phyloP scores from a whole-genome alignment of 2,797 vertebrate species.

The Anableps anableps region DNA sequence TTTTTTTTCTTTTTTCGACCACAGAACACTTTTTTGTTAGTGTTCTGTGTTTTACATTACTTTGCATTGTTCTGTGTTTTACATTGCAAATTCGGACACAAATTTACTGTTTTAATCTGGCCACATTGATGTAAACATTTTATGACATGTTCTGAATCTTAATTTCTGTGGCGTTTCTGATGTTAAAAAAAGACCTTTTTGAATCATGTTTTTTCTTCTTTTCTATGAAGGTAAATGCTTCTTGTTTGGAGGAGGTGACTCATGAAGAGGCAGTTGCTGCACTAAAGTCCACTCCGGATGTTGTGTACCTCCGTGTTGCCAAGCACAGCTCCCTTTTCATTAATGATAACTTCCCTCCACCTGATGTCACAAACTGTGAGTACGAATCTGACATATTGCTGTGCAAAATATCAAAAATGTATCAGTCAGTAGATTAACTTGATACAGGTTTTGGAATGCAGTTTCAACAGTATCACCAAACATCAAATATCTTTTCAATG shows the following conservation, averaged over 20 bases:
- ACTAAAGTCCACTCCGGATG: conserved; percentile 96
- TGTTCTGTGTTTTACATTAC: too few species aligned
- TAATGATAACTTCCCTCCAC: conserved; percentile 92
- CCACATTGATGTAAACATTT: neutral
- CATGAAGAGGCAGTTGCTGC: conserved; percentile 97
- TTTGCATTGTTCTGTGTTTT: neutral
- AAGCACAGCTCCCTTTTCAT: conserved; percentile 95
- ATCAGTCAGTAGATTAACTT: neutral
- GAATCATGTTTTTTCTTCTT: neutral
- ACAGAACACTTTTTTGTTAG: too few species aligned
- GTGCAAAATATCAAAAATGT: neutral
- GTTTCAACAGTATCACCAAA: neutral
- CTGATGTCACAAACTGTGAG: conserved; percentile 96
- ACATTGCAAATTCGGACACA: neutral
- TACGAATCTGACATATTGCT: conserved; percentile 26
- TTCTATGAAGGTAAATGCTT: conserved; percentile 87
- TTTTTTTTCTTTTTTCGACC: too few species aligned
- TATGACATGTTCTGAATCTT: neutral
- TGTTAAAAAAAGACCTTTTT: neutral
- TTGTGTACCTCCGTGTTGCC: conserved; percentile 94
- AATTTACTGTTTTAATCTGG: neutral
- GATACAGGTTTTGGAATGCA: neutral
- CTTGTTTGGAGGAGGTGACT: conserved; percentile 91
- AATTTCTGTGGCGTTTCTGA: neutral
- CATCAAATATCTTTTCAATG: neutral